Evolutionary conservation across 2,888 invertebrate species (phyloP).

Genomic region (Furcula furcula): DNA sequence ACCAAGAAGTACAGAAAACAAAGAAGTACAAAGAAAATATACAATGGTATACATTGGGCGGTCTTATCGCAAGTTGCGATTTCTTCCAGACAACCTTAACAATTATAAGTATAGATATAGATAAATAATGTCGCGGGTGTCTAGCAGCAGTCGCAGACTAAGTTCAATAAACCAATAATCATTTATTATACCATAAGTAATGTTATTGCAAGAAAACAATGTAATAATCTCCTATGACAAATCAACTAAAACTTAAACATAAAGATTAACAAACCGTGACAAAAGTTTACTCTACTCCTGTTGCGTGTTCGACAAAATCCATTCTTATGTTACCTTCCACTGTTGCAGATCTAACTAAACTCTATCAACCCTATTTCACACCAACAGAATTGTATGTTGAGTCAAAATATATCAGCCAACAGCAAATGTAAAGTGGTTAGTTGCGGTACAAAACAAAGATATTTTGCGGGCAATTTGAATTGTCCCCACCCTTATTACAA

Average conservation of each 20-base stretch:
- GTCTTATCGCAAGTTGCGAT: no score
- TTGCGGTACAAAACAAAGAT: conserved; percentile 37
- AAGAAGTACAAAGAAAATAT: no score
- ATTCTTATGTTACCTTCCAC: conserved; percentile 50
- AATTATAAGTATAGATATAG: no score
- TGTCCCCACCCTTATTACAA: conserved; percentile 27
- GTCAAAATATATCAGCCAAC: conserved; percentile 39
- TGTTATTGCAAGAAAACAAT: not conserved
- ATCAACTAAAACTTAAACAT: conserved; percentile 60
- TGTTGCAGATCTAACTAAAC: conserved; percentile 21
- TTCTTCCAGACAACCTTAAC: no score
- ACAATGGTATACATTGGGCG: no score
- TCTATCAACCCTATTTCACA: conserved; percentile 27
- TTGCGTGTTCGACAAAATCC: conserved; percentile 72
- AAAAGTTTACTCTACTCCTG: conserved; percentile 71
- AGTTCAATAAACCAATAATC: no score
- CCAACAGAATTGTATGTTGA: conserved; percentile 48
- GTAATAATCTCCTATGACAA: conserved; percentile 27
- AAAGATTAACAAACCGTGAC: conserved; percentile 73
- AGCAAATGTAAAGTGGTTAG: conserved; percentile 54
- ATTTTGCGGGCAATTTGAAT: conserved; percentile 14
- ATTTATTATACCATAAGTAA: no score
- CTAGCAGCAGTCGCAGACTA: no score
- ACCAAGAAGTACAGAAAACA: no score
- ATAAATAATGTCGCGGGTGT: no score